Percentiles rank a stretch among this genome's conserved stretches.
Evolutionary conservation across 1,140 invertebrate genomes (phyloP).

Genomic region (Heterodera carotae): DNA sequence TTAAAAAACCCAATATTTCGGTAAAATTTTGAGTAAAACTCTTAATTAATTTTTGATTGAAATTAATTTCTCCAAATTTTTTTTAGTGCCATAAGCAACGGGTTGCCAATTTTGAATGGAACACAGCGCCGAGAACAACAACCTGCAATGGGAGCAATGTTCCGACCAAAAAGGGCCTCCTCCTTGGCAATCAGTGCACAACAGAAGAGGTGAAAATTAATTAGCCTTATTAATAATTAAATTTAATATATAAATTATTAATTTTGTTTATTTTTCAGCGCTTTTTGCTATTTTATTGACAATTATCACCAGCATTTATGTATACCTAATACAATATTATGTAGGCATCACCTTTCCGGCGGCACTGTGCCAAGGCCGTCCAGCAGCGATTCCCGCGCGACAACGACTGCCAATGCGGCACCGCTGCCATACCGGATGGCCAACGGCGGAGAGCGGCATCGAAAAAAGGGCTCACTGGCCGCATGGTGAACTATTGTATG

Average conservation of each 20-base stretch:
- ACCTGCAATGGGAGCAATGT: neutral
- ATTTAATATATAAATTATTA: neutral
- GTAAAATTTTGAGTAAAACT: neutral
- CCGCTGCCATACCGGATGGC: neutral
- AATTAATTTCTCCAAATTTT: neutral
- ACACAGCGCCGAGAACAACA: neutral
- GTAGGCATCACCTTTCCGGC: too few species aligned
- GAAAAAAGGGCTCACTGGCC: neutral
- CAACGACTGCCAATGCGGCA: neutral
- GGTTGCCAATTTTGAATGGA: neutral
- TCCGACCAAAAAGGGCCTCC: constrained; percentile 3
- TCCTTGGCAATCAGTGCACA: neutral
- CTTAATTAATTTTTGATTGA: neutral
- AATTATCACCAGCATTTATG: too few species aligned
- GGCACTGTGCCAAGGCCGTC: neutral
- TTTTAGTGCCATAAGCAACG: neutral
- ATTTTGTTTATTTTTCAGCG: neutral
- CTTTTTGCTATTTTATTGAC: neutral
- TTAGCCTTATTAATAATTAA: neutral
- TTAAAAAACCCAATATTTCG: neutral
- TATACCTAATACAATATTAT: too few species aligned
- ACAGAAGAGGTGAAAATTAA: neutral
- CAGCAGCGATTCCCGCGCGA: neutral
- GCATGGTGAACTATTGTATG: too few species aligned
- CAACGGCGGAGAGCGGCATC: neutral